Base-by-base conservation (phyloP, 2,113 vertebrate genomes). In the Pseudopipra pipra region DNA sequence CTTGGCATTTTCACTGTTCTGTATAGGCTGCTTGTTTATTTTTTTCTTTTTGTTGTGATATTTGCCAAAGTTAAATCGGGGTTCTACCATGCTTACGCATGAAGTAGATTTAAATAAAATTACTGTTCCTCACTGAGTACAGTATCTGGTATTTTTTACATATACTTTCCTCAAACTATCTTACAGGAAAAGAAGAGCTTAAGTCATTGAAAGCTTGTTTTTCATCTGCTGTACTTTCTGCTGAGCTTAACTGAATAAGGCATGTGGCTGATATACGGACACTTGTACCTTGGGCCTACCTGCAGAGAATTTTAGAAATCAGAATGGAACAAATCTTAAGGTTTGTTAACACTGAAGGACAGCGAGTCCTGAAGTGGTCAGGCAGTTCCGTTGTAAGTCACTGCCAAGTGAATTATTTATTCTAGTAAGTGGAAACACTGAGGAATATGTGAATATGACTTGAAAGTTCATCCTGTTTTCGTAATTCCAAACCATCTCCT, bases 1-100 rank as follows among this genome's bases (percentile, higher is more conserved):
- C 98, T 98, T 98, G 98, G 98, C 97, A 75, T 97, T 97, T 97
- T 98, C 98, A 98, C 97, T 97, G 95, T 97, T 98, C 98, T 98
- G 97, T 98, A 98, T 95, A 98, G 98, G 98, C 98, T 98, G 98
- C 99, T 99, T 99, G 92, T 39, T 79, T 79, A 16, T 55, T 54
- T 68, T 63, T 44, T 78, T 14, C 14, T 79, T 94, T 97, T 96
- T 98, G 98, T 97, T 93, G 96, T 97, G 90, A 95, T 96, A 96
- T 79, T 98, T 99, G 99, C 99, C 99, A 99, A 99, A 99, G 98
- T 98, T 98, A 98, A 98, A 98, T 90, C 98, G 95, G 97, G 98
- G 96, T 97, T 98, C 94, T 97, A 97, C 98, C 98, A 98, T 98
- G 98, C 98, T 97, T 97, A 97, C 49, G 97, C 98, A 98, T 98